These are phyloP conservation scores for Brachionus rubens DNA, from an alignment of 1,140 invertebrate species.

Conservation along the genomic window DNA sequence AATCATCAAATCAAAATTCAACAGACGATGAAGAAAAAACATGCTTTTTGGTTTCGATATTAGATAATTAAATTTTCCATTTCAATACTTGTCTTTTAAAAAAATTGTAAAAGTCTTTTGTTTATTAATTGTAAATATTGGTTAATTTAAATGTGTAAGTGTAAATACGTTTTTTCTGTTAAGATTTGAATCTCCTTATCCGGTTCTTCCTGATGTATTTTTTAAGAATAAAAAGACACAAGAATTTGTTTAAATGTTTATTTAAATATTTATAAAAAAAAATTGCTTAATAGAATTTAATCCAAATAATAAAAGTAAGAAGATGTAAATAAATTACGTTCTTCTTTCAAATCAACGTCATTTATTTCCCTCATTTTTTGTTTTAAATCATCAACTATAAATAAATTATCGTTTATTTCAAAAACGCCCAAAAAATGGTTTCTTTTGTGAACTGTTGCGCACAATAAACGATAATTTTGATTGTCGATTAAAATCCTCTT, in stretches of 20 bases:
- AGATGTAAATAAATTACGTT: slow-evolving; percentile 22
- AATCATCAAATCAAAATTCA: slow-evolving; percentile 31
- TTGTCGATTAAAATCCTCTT: neutral
- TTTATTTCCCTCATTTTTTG: slow-evolving; percentile 18
- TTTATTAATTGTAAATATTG: slow-evolving; percentile 2
- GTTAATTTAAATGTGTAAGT: no score
- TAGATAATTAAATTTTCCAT: slow-evolving; percentile 37
- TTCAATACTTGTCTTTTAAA: no score
- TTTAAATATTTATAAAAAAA: slow-evolving; percentile 28
- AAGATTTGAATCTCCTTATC: no score
- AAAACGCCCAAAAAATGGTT: slow-evolving; percentile 19
- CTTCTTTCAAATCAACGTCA: slow-evolving; percentile 5
- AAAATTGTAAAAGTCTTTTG: no score
- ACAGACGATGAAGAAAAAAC: slow-evolving; percentile 29
- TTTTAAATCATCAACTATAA: slow-evolving; percentile 24
- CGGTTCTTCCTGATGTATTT: neutral
- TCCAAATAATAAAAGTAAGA: slow-evolving; percentile 30
- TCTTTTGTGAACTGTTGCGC: slow-evolving; percentile 4
- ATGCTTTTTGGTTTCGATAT: slow-evolving; percentile 3
- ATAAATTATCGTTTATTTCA: slow-evolving; percentile 1
- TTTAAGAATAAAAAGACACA: slow-evolving; percentile 7
- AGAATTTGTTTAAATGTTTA: slow-evolving; percentile 19
- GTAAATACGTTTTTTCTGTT: no score
- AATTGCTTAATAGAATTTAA: slow-evolving; percentile 8
- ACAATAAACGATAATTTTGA: slow-evolving; percentile 7